phyloP scores from a whole-genome alignment of 2,113 vertebrate genomes.

The Cavia aperea region DNA sequence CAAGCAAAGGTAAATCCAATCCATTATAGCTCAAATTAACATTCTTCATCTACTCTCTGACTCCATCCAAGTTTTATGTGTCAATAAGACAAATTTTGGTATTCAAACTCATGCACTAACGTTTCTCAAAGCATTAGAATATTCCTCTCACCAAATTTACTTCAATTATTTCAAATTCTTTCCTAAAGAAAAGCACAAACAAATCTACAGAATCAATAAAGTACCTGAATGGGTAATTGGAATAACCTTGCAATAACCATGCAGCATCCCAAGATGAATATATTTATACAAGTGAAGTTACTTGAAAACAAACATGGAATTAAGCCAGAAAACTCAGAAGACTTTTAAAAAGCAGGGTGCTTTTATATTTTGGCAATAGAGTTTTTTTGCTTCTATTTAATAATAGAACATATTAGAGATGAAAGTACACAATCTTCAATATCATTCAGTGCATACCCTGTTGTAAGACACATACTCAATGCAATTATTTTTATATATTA shows the following conservation, averaged over 20 bases:
- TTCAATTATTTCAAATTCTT: slow-evolving; percentile 36
- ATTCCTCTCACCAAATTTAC: background rate
- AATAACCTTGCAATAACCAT: background rate
- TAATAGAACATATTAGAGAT: background rate
- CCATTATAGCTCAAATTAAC: slow-evolving; percentile 2
- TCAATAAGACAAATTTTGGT: slow-evolving; percentile 28
- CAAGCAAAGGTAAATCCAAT: background rate
- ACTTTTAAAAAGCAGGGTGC: background rate
- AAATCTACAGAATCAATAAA: slow-evolving; percentile 28
- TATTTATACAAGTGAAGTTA: background rate
- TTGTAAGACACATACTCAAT: background rate
- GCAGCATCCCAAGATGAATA: background rate
- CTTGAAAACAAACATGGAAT: background rate
- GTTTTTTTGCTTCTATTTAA: background rate
- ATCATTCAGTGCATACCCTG: background rate
- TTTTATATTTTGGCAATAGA: background rate
- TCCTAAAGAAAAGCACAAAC: slow-evolving; percentile 32
- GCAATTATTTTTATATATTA: slow-evolving; percentile 8
- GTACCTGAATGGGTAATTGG: slow-evolving; percentile 1
- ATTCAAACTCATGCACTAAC: background rate
- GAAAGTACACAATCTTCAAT: background rate
- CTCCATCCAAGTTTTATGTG: background rate
- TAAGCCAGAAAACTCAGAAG: background rate
- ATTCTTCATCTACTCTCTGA: background rate
- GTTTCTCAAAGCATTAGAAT: slow-evolving; percentile 34